phyloP scores from a whole-genome alignment of 2,797 vertebrate genomes.

The Tolypeutes matacus region DNA sequence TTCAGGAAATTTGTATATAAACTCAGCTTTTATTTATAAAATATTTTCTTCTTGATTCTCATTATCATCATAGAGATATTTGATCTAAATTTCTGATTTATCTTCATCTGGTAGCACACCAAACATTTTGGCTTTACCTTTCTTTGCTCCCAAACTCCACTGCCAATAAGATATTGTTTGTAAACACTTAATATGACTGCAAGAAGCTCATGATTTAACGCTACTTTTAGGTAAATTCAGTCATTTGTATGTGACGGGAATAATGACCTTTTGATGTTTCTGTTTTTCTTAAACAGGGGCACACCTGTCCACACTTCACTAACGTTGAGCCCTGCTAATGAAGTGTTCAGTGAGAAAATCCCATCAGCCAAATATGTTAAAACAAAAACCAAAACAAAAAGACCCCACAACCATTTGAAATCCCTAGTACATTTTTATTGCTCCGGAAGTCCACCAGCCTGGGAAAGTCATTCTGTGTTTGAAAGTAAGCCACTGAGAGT shows the following conservation, averaged over 20 bases:
- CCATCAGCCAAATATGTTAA: conserved; percentile 65
- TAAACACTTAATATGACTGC: background rate
- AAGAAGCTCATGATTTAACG: background rate
- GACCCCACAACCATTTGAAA: conserved; percentile 56
- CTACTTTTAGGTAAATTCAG: conserved; percentile 36
- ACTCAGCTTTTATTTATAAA: conserved; percentile 33
- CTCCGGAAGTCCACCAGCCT: conserved; percentile 83
- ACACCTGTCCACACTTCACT: conserved; percentile 76
- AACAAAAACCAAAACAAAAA: conserved; percentile 15
- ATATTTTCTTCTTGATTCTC: background rate
- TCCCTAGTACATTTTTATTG: conserved; percentile 82
- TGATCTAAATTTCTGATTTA: conserved; percentile 18
- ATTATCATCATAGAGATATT: background rate
- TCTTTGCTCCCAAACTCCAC: conserved; percentile 21
- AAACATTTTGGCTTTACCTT: conserved; percentile 39
- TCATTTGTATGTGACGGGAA: background rate
- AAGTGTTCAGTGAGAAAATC: conserved; percentile 83
- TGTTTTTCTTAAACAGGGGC: conserved; percentile 74
- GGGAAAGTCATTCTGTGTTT: conserved; percentile 80
- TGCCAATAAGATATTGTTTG: conserved; percentile 21
- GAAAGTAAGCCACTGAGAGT: conserved; percentile 87
- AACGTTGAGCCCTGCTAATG: conserved; percentile 80
- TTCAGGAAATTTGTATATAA: background rate
- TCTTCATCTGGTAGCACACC: background rate
- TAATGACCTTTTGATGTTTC: conserved; percentile 67